phyloP scores from a whole-genome alignment of 1,140 invertebrate species.

The Drosophila littoralis region DNA sequence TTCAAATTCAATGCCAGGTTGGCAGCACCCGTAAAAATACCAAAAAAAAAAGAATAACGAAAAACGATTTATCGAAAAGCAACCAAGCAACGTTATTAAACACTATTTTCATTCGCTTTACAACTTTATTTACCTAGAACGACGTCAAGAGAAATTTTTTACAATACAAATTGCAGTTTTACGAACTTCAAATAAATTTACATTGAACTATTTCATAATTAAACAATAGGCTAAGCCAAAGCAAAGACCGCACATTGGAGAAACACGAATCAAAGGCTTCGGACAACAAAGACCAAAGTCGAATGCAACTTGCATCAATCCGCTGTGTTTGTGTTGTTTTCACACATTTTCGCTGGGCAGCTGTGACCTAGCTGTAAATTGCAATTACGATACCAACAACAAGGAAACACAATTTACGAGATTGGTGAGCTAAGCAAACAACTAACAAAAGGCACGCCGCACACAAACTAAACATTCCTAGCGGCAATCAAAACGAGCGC shows the following conservation, averaged over 20 bases:
- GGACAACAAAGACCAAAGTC: constrained; percentile 17
- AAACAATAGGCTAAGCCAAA: neutral
- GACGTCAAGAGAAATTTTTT: constrained; percentile 63
- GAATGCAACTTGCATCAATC: constrained; percentile 29
- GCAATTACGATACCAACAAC: constrained; percentile 53
- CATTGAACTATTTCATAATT: constrained; percentile 5
- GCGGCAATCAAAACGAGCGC: neutral
- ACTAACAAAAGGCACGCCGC: constrained; percentile 4
- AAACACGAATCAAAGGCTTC: neutral
- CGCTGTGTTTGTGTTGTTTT: constrained; percentile 57
- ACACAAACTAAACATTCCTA: constrained; percentile 11
- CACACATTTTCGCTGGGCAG: constrained; percentile 54
- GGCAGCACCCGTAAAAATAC: constrained; percentile 15
- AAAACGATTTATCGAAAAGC: constrained; percentile 2
- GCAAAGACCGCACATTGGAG: neutral
- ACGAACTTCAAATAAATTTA: constrained; percentile 18
- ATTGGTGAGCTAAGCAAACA: constrained; percentile 32
- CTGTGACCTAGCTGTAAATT: constrained; percentile 53
- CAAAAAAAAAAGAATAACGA: neutral
- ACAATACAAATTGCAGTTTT: constrained; percentile 50
- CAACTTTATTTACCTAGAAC: constrained; percentile 47
- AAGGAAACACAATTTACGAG: constrained; percentile 52
- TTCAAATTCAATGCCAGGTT: constrained; percentile 4
- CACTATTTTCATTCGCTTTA: constrained; percentile 16
- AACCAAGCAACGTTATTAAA: neutral